These are phyloP conservation scores for Ophion obscuratus DNA, from an alignment of 2,888 invertebrate species.

Conservation along the genomic window DNA sequence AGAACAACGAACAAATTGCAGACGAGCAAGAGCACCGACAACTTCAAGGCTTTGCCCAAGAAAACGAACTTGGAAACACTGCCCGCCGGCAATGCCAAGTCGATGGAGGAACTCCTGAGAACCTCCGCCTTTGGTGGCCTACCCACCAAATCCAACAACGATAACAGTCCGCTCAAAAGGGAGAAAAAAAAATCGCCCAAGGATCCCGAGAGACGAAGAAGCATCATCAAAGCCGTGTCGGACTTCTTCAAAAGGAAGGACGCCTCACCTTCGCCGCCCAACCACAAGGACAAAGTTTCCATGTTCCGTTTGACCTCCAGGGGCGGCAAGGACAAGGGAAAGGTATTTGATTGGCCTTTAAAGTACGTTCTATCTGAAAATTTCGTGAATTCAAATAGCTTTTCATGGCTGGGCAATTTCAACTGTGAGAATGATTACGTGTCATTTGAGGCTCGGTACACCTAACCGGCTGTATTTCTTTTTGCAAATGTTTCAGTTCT, in stretches of 20 bases:
- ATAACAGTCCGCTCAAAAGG: constrained; percentile 76
- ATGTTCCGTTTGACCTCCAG: constrained; percentile 87
- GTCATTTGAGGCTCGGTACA: constrained; percentile 55
- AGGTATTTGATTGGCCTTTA: constrained; percentile 83
- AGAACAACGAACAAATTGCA: constrained; percentile 75
- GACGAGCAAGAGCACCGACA: constrained; percentile 82
- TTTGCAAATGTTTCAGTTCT: constrained; percentile 81
- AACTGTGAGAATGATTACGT: constrained; percentile 10
- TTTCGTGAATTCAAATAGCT: not conserved
- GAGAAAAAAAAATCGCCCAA: constrained; percentile 86
- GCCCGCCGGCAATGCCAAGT: constrained; percentile 76
- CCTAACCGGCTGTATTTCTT: constrained; percentile 72
- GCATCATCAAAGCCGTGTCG: constrained; percentile 93
- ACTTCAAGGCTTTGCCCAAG: constrained; percentile 77
- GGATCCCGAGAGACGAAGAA: constrained; percentile 90
- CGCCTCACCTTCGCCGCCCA: constrained; percentile 82
- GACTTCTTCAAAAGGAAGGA: constrained; percentile 92
- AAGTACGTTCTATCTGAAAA: not conserved
- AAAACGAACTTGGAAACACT: constrained; percentile 73
- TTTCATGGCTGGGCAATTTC: not conserved
- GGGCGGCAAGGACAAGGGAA: constrained; percentile 86
- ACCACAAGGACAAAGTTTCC: constrained; percentile 85
- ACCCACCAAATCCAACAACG: constrained; percentile 53
- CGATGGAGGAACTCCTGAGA: constrained; percentile 79
- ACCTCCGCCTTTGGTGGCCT: constrained; percentile 68